Conservation (phyloP, 2,113 vertebrate species). For the Emydocephalus ijimae region DNA sequence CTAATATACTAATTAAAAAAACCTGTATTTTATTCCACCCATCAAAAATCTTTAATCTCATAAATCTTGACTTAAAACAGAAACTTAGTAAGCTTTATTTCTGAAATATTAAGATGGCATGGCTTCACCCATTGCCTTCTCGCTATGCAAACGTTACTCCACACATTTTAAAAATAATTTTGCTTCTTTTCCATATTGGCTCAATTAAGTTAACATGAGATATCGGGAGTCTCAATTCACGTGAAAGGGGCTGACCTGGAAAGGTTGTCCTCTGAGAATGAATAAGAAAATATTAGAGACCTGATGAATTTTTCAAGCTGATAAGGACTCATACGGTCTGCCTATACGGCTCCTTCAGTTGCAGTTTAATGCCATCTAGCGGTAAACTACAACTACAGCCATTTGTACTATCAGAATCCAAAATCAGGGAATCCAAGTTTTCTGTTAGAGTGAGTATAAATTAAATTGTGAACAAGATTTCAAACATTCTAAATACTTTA, state of each 20-base stretch:
- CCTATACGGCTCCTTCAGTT: background rate
- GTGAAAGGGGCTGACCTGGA: background rate
- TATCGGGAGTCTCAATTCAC: background rate
- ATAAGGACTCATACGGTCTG: background rate
- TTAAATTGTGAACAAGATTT: background rate
- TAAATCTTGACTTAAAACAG: background rate
- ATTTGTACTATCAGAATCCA: background rate
- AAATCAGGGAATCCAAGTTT: background rate
- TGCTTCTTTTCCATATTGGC: background rate
- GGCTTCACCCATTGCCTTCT: background rate
- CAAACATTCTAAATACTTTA: background rate
- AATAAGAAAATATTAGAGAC: background rate
- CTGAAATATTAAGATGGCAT: background rate
- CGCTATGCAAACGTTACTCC: background rate
- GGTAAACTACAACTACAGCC: background rate
- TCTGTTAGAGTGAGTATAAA: background rate
- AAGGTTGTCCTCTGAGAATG: background rate
- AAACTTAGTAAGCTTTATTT: background rate
- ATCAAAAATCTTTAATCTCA: background rate
- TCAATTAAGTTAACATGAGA: background rate
- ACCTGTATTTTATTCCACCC: background rate
- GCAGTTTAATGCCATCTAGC: slow-evolving; percentile 7
- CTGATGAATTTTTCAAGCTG: background rate
- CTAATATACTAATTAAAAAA: background rate
- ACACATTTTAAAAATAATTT: background rate